Base-by-base conservation (phyloP, 2,113 vertebrate species). In the Chinchilla lanigera region DNA sequence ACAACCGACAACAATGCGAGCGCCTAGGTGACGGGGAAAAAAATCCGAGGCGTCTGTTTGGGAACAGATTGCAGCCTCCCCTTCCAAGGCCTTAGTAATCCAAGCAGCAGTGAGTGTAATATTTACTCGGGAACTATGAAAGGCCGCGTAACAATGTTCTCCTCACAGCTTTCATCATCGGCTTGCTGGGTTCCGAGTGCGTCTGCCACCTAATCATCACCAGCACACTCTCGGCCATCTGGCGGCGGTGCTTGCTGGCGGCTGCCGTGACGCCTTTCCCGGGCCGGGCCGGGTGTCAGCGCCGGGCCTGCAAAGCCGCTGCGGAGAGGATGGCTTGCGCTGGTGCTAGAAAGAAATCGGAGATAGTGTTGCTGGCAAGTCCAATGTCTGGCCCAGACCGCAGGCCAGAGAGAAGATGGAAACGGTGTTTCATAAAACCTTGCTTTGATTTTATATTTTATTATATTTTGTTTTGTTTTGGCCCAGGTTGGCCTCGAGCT, bases 41-140 rank as follows among this genome's bases (percentile, higher is more conserved):
- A 94, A 92, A 71, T 2, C 9, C 83, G 54, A 91, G 89, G 86
- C 60, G 94, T 84, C 83, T 84, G 95, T 86, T 92, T 97, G 97
- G 97, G 95, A 96, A 96, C 94, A 65, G 94, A 90, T 81, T 84
- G 30, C 47, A 0, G 80, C 12, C n/a, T 50, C 54, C 24, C 7
- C 84, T 65, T 97, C 98, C 97, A 98, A 96, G 91, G 94, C 85
- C 56, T 97, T 97, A 91, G 96, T 95, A 96, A 97, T 96, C 95
- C 95, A 91, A 97, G 96, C 93, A 94, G 96, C 97, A 94, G 94
- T 35, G 93, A 93, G 95, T 63, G 83, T 83, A 58, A 81, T 94
- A 63, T 86, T 97, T 83, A 71, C 93, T 97, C 80, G 90, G 97
- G 96, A 97, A 90, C 95, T 93, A 93, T 94, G 98, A 97, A 93